A percentile compares a stretch with the other conserved stretches of the same genome.
phyloP scores from a whole-genome alignment of 2,113 vertebrate species.

The Syngnathoides biaculeatus region DNA sequence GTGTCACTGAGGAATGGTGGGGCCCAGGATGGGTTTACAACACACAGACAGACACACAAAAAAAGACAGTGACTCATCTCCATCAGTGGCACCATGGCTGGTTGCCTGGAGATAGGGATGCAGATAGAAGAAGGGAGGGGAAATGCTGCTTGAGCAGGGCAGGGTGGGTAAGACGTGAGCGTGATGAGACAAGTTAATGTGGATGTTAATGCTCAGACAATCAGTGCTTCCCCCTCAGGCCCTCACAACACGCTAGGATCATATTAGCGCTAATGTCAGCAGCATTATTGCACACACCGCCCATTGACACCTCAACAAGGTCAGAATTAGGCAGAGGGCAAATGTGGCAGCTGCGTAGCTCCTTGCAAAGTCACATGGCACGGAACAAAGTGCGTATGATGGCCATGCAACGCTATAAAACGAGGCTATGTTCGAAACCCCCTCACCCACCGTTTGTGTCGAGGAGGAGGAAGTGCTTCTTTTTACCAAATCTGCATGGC shows the following conservation, averaged over 20 bases:
- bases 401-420: slow-evolving; percentile 14
- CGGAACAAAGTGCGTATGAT: slow-evolving; percentile 10
- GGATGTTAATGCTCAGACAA: slow-evolving; percentile 69
- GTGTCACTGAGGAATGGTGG: slow-evolving; percentile 42
- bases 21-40: slow-evolving; percentile 30
- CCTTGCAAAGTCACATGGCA: slow-evolving; percentile 35
- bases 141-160: slow-evolving; percentile 6
- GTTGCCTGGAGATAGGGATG: slow-evolving; percentile 60
- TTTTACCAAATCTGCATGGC: slow-evolving; percentile 15
- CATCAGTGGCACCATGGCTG: slow-evolving; percentile 39
- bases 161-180: slow-evolving; percentile 16
- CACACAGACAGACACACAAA: neutral
- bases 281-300: slow-evolving; percentile 56
- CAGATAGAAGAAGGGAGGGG: slow-evolving; percentile 19
- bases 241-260: slow-evolving; percentile 60
- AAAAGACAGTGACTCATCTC: slow-evolving; percentile 58
- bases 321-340: slow-evolving; percentile 43
- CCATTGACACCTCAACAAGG: slow-evolving; percentile 46
- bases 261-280: slow-evolving; percentile 69
- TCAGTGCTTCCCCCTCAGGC: slow-evolving; percentile 64
- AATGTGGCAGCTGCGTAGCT: slow-evolving; percentile 11
- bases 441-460: slow-evolving; percentile 7
- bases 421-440: neutral
- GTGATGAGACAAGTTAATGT: slow-evolving; percentile 65
- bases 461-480: slow-evolving; percentile 3